These are phyloP conservation scores for Phainopepla nitens DNA, from an alignment of 2,113 vertebrate genomes.

Conservation along the genomic window DNA sequence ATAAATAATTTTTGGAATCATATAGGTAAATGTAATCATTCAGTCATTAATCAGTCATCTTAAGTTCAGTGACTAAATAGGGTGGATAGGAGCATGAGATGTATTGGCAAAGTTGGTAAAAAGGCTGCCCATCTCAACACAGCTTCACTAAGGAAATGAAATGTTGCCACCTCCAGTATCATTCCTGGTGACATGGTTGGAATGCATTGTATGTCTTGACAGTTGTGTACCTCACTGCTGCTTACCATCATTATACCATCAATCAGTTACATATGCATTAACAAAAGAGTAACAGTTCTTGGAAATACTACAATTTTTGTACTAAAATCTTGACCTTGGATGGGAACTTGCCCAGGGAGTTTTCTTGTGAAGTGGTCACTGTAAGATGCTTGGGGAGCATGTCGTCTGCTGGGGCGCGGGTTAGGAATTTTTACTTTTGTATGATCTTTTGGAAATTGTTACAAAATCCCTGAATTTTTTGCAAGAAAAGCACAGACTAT, in stretches of 20 bases:
- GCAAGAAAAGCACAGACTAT: not conserved
- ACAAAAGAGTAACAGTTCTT: not conserved
- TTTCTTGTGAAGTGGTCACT: not conserved
- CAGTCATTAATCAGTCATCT: too few species aligned
- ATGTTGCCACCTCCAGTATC: fast-evolving
- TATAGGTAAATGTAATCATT: too few species aligned
- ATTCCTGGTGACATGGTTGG: not conserved
- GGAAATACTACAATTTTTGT: not conserved
- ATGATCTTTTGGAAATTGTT: not conserved
- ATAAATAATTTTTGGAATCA: not conserved
- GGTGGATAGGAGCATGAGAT: fast-evolving
- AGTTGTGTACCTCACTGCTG: not conserved
- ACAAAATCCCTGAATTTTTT: not conserved
- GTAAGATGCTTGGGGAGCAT: not conserved
- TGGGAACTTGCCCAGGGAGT: not conserved
- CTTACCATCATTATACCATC: not conserved
- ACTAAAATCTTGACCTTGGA: not conserved
- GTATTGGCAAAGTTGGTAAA: not conserved
- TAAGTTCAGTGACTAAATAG: not conserved
- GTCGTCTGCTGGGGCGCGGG: not conserved
- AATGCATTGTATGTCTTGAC: not conserved
- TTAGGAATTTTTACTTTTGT: not conserved
- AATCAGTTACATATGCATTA: not conserved
- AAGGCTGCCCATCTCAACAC: not conserved
- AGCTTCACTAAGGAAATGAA: not conserved